Base-by-base conservation (phyloP, 2,797 vertebrate species). In the Enteromius anoplus region DNA sequence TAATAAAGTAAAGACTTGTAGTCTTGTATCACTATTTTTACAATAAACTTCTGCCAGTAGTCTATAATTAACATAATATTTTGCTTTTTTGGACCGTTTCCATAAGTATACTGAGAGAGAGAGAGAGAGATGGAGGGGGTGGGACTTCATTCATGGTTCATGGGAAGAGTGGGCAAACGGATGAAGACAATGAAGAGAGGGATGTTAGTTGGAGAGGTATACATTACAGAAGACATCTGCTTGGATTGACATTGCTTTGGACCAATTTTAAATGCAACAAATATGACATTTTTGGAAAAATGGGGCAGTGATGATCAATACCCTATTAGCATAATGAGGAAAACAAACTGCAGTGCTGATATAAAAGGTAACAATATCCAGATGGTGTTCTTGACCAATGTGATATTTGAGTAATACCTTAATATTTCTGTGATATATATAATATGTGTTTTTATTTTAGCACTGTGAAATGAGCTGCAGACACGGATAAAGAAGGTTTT, bases 91-190 rank as follows among this genome's bases (percentile, higher is more conserved):
- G 17, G 26, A 32, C 26, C 47, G 7, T 11, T n/a, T 64, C 37
- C 15, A 11, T 65, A 37, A 19, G 21, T 66, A 62, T 42, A 29
- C 37, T 6, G 72, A 58, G 29, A 53, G 66, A 14, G 73, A 47
- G 23, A 45, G 71, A 77, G 55, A 69, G 51, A 55, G 82, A 47
- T 26, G 32, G 75, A 49, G 70, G 51, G 55, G 68, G 78, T 37
- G 78, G 81, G 79, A 86, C 89, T 66, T 88, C 68, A 73, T 86
- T 89, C 79, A 83, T 91, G 88, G 87, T 85, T 90, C 86, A 91
- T 89, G 78, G 55, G 88, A 89, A 87, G 77, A 70, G 71, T 88
- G 84, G 84, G 85, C 80, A 88, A 86, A 68, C 84, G 58, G 80
- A 80, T 81, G 73, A 86, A 84, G 80, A 92, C 84, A 86, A 73